Percentiles rank a stretch among this genome's conserved stretches.
Conservation (phyloP, 2,113 vertebrate genomes). For the Grammomys surdaster region DNA sequence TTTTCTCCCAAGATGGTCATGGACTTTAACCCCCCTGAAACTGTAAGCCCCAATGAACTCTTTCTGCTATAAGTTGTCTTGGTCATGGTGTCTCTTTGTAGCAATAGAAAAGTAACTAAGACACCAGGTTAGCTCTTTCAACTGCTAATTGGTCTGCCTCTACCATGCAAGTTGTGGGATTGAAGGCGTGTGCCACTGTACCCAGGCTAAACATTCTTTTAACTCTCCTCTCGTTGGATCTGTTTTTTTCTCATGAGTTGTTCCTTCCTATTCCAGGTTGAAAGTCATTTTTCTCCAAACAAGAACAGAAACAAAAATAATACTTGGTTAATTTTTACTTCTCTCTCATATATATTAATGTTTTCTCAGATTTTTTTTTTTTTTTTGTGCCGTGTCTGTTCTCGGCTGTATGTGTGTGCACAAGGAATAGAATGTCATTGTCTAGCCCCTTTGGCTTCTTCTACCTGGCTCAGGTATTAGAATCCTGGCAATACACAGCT, state of each 20-base stretch:
- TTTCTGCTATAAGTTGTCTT: background rate
- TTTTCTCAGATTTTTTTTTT: background rate
- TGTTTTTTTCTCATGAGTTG: background rate
- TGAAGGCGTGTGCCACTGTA: background rate
- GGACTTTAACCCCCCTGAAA: background rate
- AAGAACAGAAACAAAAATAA: background rate
- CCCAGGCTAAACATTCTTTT: background rate
- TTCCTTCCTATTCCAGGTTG: background rate
- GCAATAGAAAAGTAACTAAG: background rate
- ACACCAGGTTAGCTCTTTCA: background rate
- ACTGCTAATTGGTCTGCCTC: background rate
- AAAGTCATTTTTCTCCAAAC: slow-evolving; percentile 6
- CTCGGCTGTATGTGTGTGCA: background rate
- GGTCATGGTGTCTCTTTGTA: background rate
- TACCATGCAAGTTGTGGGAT: background rate
- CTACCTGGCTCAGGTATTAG: background rate
- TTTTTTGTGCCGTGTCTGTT: background rate
- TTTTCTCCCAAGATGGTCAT: background rate
- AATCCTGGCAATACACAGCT: background rate
- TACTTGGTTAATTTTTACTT: background rate
- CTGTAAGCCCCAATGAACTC: background rate
- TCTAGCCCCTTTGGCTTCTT: background rate
- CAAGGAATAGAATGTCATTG: background rate
- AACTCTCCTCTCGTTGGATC: background rate
- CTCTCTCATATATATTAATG: background rate